These are phyloP conservation scores for Armadillidium nasatum DNA, from an alignment of 1,140 invertebrate genomes.

Conservation along the genomic window DNA sequence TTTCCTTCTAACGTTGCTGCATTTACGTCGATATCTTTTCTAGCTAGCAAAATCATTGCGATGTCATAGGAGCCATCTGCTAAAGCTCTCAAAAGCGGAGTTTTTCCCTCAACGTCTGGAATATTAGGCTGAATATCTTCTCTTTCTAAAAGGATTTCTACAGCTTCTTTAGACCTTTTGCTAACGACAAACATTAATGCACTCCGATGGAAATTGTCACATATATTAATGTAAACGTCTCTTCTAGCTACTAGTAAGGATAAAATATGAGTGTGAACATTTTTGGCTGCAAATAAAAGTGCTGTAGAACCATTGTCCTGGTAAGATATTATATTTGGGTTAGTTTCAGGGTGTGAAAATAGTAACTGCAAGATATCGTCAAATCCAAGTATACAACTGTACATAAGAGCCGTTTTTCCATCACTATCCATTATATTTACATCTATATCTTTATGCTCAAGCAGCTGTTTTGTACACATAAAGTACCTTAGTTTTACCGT, in stretches of 20 bases:
- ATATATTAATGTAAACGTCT: constrained; percentile 34
- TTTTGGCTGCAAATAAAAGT: constrained; percentile 34
- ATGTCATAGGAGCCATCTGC: constrained; percentile 35
- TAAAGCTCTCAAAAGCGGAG: constrained; percentile 36
- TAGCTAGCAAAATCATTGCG: constrained; percentile 42
- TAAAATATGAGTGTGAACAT: constrained; percentile 29
- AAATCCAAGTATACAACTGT: constrained; percentile 36
- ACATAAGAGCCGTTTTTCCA: constrained; percentile 71
- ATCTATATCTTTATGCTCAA: constrained; percentile 76
- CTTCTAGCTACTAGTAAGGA: constrained; percentile 32
- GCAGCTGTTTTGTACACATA: constrained; percentile 74
- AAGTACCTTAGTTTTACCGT: constrained; percentile 85
- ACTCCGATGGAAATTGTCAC: constrained; percentile 33
- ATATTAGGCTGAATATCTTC: constrained; percentile 38
- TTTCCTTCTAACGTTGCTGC: constrained; percentile 34
- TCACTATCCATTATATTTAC: constrained; percentile 77
- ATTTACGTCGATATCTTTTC: constrained; percentile 37
- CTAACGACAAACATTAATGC: constrained; percentile 33
- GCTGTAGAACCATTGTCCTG: constrained; percentile 37
- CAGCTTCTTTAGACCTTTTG: constrained; percentile 21
- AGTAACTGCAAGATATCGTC: constrained; percentile 40
- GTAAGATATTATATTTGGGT: constrained; percentile 35
- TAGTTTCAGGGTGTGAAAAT: constrained; percentile 40
- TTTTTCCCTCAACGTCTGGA: constrained; percentile 41
- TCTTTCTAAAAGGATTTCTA: constrained; percentile 37